These are phyloP conservation scores for Cancer borealis DNA, from an alignment of 2,888 invertebrate species.

Conservation along the genomic window DNA sequence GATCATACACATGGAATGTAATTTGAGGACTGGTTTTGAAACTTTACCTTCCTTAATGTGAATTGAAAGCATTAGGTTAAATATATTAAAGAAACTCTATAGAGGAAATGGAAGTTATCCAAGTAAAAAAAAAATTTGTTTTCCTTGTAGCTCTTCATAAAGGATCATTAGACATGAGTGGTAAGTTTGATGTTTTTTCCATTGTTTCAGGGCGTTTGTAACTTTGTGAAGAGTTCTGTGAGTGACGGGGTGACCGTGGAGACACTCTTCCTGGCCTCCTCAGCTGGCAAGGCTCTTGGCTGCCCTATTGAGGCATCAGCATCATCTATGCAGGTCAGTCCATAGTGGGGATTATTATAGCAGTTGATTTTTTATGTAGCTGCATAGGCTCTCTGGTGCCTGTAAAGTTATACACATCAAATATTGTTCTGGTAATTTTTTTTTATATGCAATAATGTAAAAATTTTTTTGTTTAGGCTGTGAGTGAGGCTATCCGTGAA, in stretches of 20 bases:
- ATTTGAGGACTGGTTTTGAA: too few relatives aligned
- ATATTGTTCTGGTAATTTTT: neutral
- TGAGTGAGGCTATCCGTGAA: slow-evolving; percentile 83
- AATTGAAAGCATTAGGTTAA: too few relatives aligned
- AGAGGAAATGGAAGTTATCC: too few relatives aligned
- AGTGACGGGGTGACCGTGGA: slow-evolving; percentile 80
- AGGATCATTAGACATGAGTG: neutral
- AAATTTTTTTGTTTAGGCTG: slow-evolving; percentile 64
- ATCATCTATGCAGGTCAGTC: slow-evolving; percentile 81
- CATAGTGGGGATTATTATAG: neutral
- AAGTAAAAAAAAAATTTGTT: neutral
- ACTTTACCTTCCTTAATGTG: too few relatives aligned
- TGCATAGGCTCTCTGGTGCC: neutral
- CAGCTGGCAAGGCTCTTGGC: slow-evolving; percentile 84
- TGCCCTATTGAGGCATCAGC: slow-evolving; percentile 83
- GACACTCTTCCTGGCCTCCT: slow-evolving; percentile 85
- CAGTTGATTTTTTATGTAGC: neutral
- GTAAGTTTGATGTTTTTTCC: neutral
- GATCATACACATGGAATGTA: too few relatives aligned
- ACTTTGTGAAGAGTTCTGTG: slow-evolving; percentile 80
- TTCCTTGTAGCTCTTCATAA: neutral
- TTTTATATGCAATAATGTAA: neutral
- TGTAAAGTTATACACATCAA: neutral
- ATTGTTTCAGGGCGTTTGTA: slow-evolving; percentile 80
- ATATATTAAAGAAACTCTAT: too few relatives aligned